Evolutionary conservation across 2,888 invertebrate genomes (phyloP), one percentile per base, ranked within the genome.

Genomic region (Hemistola chrysoprasaria): DNA sequence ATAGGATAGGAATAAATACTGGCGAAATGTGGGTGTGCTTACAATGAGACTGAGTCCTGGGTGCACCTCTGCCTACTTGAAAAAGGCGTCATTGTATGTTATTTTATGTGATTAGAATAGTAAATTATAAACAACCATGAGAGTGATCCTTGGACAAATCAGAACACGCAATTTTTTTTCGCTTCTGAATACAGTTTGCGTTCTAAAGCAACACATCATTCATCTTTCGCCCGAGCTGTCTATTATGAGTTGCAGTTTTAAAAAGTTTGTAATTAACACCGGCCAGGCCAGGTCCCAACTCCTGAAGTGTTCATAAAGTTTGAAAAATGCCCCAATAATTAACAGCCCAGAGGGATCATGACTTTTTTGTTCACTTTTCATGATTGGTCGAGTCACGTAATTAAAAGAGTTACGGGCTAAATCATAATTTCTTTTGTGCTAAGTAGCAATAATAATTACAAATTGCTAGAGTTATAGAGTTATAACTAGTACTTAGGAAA

Each of bases 241-340:
- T 78, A 86, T 86, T 85, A 86, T 88, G 85, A 88, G 79, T 84
- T 86, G 86, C 86, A 84, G 75, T 87, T 85, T 85, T 79, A 59
- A 82, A 69, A 87, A 88, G 83, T 86, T 88, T 65, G 71, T 88
- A 87, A 88, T 88, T 87, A 87, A 86, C 87, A 84, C 72, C 65
- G 64, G 66, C 74, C 71, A 68, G 62, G 69, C 62, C 74, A 77
- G 77, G 74, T 71, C 67, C 69, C 63, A 78, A 84, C 79, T 87
- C 85, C 59, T 72, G 74, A 76, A 87, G 78, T 79, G 78, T 77
- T 79, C 68, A 69, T 62, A 76, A 83, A 80, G 68, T 85, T 85
- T 67, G 61, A 59, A 71, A 78, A 82, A 82, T 79, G 63, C 76
- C 71, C 76, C 72, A 77, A 82, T 85, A 77, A 84, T 84, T 83